These are phyloP conservation scores for Ariopsis seemanni DNA, from an alignment of 2,113 vertebrate species.

Conservation along the genomic window DNA sequence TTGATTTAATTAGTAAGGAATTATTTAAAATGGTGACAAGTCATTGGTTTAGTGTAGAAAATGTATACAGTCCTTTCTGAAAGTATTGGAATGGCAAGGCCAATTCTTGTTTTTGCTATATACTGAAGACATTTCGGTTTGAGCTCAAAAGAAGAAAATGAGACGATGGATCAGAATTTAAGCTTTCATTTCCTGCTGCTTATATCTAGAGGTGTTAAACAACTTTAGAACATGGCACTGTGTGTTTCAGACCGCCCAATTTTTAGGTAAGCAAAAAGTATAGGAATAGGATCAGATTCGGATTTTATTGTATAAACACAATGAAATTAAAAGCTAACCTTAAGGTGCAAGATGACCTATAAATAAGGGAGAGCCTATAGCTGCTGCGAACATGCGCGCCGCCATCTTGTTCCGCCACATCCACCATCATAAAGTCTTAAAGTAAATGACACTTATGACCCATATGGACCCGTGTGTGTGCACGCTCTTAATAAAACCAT, in stretches of 20 bases:
- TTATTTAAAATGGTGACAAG: background rate
- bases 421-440: background rate
- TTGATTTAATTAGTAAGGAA: background rate
- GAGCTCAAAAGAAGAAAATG: background rate
- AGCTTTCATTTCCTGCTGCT: too few species aligned
- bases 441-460: background rate
- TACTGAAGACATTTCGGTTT: background rate
- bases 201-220: background rate
- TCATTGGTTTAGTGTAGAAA: background rate
- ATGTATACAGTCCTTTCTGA: background rate
- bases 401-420: too few species aligned
- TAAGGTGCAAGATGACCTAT: too few species aligned
- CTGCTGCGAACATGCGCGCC: too few species aligned
- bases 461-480: too few species aligned
- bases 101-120: background rate
- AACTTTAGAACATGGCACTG: background rate
- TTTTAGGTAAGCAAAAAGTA: background rate
- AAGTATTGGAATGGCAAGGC: background rate
- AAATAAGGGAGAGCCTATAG: too few species aligned
- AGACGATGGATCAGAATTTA: background rate
- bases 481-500: too few species aligned
- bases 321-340: too few species aligned
- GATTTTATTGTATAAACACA: too few species aligned
- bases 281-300: background rate
- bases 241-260: background rate